Evolutionary conservation across 1,140 invertebrate species (phyloP), one percentile per base, ranked within the genome.

Genomic region (Aphelenchoides besseyi): DNA sequence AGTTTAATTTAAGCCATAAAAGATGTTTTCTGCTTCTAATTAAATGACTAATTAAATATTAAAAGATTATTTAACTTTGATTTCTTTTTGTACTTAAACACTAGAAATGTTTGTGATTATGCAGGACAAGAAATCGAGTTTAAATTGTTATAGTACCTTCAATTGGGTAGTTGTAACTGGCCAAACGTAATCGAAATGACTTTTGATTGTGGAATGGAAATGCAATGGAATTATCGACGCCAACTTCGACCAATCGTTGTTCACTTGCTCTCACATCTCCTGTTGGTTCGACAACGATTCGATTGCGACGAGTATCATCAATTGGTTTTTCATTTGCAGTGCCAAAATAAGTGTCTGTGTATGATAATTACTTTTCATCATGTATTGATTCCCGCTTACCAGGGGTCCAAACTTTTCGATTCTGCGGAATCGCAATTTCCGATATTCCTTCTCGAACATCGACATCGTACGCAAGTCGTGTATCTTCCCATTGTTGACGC

Each of bases 301-400:
- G 54, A 5, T 68, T 57, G 52, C 57, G 68, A 35, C 8, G 16
- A n/a, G 52, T 48, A 33, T 3, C 55, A 18, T 9, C 26, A 23
- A 68, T 29, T 2, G 8, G 29, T 53, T 66, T 9, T 52, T 79
- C 78, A 33, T 67, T 74, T 57, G 74, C 78, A 16, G 48, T 78
- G 0, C 71, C 64, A 70, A 83, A 79, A 64, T 79, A 83, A n/a
- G 82, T 83, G 32, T 84, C 79, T n/a, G n/a, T n/a, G n/a, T n/a
- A n/a, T n/a, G n/a, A n/a, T n/a, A n/a, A n/a, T n/a, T n/a, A n/a
- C n/a, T n/a, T n/a, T n/a, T n/a, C n/a, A n/a, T n/a, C n/a, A n/a
- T n/a, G n/a, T n/a, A n/a, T n/a, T n/a, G n/a, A n/a, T n/a, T n/a
- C n/a, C n/a, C n/a, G n/a, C n/a, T n/a, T n/a, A n/a, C n/a, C n/a